phyloP scores from a whole-genome alignment of 37 sponge, comb jelly and placozoan species.

The Theonella swinhoei region DNA sequence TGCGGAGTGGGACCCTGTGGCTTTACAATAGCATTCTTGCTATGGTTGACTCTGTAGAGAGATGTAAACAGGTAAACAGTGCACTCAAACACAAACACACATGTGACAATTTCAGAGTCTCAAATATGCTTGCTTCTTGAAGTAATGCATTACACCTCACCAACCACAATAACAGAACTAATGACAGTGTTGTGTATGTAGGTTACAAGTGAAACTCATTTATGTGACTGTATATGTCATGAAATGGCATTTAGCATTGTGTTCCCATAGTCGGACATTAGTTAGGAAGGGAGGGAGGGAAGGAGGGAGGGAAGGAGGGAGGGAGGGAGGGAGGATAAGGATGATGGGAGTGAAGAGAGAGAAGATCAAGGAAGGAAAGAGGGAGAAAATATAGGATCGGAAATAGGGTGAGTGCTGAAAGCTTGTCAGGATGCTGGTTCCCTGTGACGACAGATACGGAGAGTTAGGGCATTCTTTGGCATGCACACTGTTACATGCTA shows the following conservation, averaged over 20 bases:
- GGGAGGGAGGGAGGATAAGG: background rate
- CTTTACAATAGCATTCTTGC: constrained; percentile 95
- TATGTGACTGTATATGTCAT: no score
- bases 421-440: background rate
- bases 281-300: no score
- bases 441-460: background rate
- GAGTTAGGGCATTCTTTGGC: background rate
- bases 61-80: no score
- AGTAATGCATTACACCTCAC: no score
- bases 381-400: background rate
- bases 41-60: constrained; percentile 86
- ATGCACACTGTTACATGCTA: constrained; percentile 2
- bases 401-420: background rate
- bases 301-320: background rate
- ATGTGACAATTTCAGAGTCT: no score
- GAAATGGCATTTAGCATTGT: no score
- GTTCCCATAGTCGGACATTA: no score
- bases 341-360: background rate
- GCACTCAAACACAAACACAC: no score
- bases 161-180: no score
- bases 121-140: no score
- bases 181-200: no score
- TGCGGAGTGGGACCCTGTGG: constrained; percentile 81
- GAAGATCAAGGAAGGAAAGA: background rate
- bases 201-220: no score